A percentile compares a stretch with the other conserved stretches of the same genome.
phyloP scores from a whole-genome alignment of 2,888 invertebrate species.

The Drosophila nr. perissopoda region DNA sequence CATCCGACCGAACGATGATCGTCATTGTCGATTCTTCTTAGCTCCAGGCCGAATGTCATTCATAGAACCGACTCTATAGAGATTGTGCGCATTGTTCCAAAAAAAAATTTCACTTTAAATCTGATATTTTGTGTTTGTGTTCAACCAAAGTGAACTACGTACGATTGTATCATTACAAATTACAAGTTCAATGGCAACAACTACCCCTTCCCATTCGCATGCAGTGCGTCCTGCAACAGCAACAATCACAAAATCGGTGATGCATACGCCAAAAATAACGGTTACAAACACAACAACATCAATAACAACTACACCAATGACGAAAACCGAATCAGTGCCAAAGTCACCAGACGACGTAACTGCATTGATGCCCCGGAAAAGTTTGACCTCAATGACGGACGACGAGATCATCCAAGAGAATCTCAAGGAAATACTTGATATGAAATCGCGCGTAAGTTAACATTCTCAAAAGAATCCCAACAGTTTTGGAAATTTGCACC shows the following conservation, averaged over 20 bases:
- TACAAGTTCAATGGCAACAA: conserved; percentile 15
- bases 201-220: neutral
- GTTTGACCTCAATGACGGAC: conserved; percentile 75
- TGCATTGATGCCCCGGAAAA: conserved; percentile 50
- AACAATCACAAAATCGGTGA: neutral
- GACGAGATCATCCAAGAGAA: conserved; percentile 79
- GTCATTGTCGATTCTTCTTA: conserved; percentile 38
- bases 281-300: conserved; percentile 18
- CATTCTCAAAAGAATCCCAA: neutral
- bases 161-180: neutral
- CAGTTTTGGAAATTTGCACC: conserved; percentile 1
- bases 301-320: conserved; percentile 10
- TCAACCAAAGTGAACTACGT: neutral
- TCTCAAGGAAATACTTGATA: conserved; percentile 79
- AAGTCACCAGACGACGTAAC: conserved; percentile 46
- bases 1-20: conserved; percentile 50
- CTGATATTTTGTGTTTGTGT: neutral
- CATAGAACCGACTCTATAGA: neutral
- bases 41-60: conserved; percentile 15
- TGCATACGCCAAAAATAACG: conserved; percentile 24
- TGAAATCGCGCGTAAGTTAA: conserved; percentile 79
- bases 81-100: neutral
- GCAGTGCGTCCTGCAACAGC: conserved; percentile 1
- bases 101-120: neutral
- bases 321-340: conserved; percentile 20